phyloP scores from a whole-genome alignment of 2,888 invertebrate species.

The Protodeltote pygarga region DNA sequence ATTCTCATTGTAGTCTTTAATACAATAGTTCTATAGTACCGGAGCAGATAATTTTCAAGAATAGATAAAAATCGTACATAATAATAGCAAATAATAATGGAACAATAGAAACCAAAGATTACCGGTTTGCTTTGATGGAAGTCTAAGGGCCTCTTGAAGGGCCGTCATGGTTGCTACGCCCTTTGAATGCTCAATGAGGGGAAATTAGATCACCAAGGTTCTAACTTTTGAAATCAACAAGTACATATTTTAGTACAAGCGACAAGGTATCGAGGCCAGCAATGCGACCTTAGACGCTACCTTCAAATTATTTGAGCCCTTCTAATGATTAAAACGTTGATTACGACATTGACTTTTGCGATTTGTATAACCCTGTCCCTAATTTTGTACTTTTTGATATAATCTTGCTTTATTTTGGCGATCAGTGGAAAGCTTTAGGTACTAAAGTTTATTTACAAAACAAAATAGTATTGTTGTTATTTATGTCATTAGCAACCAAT shows the following conservation, averaged over 20 bases:
- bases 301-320: slow-evolving; percentile 81
- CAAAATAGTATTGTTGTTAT: not conserved
- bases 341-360: slow-evolving; percentile 82
- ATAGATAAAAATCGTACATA: slow-evolving; percentile 4
- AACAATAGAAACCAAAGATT: slow-evolving; percentile 44
- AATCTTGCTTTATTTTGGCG: slow-evolving; percentile 3
- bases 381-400: slow-evolving; percentile 53
- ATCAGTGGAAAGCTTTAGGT: not conserved
- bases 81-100: slow-evolving; percentile 17
- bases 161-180: slow-evolving; percentile 78
- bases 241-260: slow-evolving; percentile 70
- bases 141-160: slow-evolving; percentile 74
- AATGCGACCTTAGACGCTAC: slow-evolving; percentile 78
- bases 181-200: slow-evolving; percentile 84
- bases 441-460: too few species aligned
- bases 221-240: slow-evolving; percentile 81
- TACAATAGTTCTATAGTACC: not conserved
- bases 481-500: not conserved
- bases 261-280: slow-evolving; percentile 74
- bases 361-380: slow-evolving; percentile 68
- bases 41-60: not conserved
- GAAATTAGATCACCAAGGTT: slow-evolving; percentile 85
- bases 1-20: slow-evolving; percentile 6
- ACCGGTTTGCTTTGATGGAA: slow-evolving; percentile 58
- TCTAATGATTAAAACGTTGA: slow-evolving; percentile 76